phyloP scores from a whole-genome alignment of 2,888 invertebrate genomes.

The Mimas tiliae region DNA sequence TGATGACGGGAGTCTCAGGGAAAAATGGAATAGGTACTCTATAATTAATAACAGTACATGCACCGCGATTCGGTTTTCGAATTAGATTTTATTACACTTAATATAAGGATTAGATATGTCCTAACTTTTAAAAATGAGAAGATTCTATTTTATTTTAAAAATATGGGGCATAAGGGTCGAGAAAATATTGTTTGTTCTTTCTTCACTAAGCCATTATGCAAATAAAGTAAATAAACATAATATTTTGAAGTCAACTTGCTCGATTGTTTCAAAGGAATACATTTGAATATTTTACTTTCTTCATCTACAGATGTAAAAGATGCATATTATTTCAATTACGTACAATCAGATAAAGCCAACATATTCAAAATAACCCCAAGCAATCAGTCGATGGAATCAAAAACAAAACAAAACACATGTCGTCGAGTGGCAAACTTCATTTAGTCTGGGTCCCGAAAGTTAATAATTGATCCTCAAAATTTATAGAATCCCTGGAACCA shows the following conservation, averaged over 20 bases:
- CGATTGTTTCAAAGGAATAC: not conserved
- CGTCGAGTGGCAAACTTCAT: conserved; percentile 60
- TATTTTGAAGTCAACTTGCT: not conserved
- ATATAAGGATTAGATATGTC: too few species aligned
- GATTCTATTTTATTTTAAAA: not conserved
- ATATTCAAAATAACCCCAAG: conserved; percentile 5
- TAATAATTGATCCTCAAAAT: conserved; percentile 61
- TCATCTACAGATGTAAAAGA: not conserved
- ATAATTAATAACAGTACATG: too few species aligned
- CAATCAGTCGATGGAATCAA: conserved; percentile 11
- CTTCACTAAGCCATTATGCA: not conserved
- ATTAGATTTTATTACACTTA: too few species aligned
- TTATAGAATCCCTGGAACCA: conserved; percentile 63
- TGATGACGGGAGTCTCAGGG: too few species aligned
- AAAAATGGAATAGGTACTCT: too few species aligned
- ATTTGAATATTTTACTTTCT: conserved; percentile 9
- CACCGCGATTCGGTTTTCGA: too few species aligned
- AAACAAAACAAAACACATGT: conserved; percentile 38
- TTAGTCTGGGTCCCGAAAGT: conserved; percentile 48
- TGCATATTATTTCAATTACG: conserved; percentile 15
- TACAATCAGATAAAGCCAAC: not conserved
- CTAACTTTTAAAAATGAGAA: too few species aligned
- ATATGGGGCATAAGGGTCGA: not conserved
- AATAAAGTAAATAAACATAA: not conserved
- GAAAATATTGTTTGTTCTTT: not conserved